Base-by-base conservation (phyloP, 2,888 invertebrate species). In the Noctua janthe region DNA sequence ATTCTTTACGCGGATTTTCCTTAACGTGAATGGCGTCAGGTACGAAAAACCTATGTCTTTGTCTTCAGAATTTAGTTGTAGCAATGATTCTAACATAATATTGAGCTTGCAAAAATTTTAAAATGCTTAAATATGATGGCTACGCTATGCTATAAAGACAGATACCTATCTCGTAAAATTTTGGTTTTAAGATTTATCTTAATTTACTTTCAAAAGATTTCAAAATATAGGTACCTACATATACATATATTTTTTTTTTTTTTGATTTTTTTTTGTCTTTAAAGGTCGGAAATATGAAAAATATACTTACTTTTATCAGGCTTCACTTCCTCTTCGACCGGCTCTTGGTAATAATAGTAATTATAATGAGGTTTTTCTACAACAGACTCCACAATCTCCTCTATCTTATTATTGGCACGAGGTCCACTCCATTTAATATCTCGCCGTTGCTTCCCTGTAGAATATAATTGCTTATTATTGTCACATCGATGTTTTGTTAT, bases 381-480 rank as follows among this genome's bases (percentile, higher is more conserved):
- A 59, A 75, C 10, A 43, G 75, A 70, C 39, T 43, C 15, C 20
- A 54, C 39, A 51, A 70, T 73, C 23, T 62, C 54, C 29, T 71
- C 17, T 17, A 49, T 67, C 8, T 56, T 49, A 43, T 73, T 47
- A 56, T 56, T n/a, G 15, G 15, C 8, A 17, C 74, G 67, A 13
- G 84, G 77, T 39, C 71, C 81, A 56, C 51, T 54, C 81, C 84
- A 84, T 74, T 84, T 81, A 1, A 47, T 17, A 0, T 59, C 72
- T 23, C 71, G 29, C 62, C 62, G 71, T 64, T 80, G 62, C 29
- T 74, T 76, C 84, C 84, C 84, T 84, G 74, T 66, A 51, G 29
- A 80, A 17, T 51, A 6, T 5, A 70, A 39, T 29, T 17, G 35
- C 43, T 39, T 10, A 62, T 78, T 43, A 66, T 54, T 43, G 35